phyloP scores from a whole-genome alignment of 2,888 invertebrate species.

The Hypena proboscidalis region DNA sequence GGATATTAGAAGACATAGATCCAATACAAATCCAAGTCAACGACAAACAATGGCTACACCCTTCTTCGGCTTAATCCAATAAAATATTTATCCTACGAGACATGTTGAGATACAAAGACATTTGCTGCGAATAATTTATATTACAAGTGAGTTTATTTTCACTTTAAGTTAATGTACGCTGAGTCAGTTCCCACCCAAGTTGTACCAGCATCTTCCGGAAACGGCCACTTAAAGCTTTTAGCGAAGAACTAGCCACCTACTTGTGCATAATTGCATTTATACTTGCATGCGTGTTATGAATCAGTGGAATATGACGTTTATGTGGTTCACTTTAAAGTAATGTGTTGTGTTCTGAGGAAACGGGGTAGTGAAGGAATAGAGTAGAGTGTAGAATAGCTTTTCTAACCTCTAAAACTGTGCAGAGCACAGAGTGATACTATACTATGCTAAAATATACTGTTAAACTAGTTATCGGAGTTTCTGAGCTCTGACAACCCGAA shows the following conservation, averaged over 20 bases:
- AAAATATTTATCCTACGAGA: not conserved
- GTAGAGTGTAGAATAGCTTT: too few species aligned
- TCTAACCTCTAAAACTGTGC: too few species aligned
- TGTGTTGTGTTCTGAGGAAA: too few species aligned
- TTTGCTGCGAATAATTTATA: not conserved
- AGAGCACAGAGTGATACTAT: too few species aligned
- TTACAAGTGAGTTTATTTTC: conserved; percentile 2
- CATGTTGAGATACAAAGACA: not conserved
- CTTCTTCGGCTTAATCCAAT: not conserved
- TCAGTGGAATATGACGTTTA: conserved; percentile 5
- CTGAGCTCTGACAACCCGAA: too few species aligned
- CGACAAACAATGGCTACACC: not conserved
- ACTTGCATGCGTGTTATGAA: conserved; percentile 19
- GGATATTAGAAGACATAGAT: conserved; percentile 1
- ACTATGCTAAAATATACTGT: too few species aligned
- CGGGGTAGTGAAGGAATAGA: too few species aligned
- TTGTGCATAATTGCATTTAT: conserved; percentile 16
- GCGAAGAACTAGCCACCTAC: conserved; percentile 21
- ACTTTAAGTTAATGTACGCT: conserved; percentile 3
- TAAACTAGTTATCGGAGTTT: too few species aligned
- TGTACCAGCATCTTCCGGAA: conserved; percentile 26
- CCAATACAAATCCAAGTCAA: conserved; percentile 1
- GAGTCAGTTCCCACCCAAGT: conserved; percentile 32
- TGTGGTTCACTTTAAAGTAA: too few species aligned
- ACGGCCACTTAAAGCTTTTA: conserved; percentile 39